These are phyloP conservation scores for Pristionchus japonicus DNA, from an alignment of 2,888 invertebrate species.

Conservation along the genomic window DNA sequence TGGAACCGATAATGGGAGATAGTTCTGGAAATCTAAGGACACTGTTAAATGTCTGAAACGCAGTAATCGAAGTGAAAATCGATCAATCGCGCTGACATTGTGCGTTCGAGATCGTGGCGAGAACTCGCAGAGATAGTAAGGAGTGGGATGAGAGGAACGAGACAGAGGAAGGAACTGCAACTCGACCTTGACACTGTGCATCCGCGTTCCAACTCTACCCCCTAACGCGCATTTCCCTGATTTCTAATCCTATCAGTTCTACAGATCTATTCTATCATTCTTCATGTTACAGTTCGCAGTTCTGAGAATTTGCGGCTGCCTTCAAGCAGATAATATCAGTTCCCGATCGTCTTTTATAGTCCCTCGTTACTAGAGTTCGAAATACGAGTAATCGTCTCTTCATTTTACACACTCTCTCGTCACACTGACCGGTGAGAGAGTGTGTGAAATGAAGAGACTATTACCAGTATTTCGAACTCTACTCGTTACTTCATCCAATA, in stretches of 20 bases:
- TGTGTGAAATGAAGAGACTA: too few relatives aligned
- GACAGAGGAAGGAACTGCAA: neutral
- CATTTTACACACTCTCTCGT: neutral
- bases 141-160: neutral
- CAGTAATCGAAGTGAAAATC: neutral
- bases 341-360: neutral
- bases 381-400: neutral
- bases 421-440: too few relatives aligned
- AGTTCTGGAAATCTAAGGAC: too few relatives aligned
- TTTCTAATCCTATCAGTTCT: neutral
- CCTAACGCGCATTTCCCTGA: neutral
- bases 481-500: neutral
- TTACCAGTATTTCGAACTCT: too few relatives aligned
- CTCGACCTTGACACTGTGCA: neutral
- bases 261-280: neutral
- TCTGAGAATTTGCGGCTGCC: neutral
- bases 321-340: neutral
- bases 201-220: neutral
- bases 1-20: too few relatives aligned
- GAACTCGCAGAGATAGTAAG: neutral
- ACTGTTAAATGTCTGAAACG: neutral
- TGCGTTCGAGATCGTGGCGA: neutral
- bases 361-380: neutral
- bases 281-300: neutral
- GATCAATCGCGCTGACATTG: neutral